Evolutionary conservation across 2,888 invertebrate species (phyloP).

Genomic region (Opisthograptis luteolata): DNA sequence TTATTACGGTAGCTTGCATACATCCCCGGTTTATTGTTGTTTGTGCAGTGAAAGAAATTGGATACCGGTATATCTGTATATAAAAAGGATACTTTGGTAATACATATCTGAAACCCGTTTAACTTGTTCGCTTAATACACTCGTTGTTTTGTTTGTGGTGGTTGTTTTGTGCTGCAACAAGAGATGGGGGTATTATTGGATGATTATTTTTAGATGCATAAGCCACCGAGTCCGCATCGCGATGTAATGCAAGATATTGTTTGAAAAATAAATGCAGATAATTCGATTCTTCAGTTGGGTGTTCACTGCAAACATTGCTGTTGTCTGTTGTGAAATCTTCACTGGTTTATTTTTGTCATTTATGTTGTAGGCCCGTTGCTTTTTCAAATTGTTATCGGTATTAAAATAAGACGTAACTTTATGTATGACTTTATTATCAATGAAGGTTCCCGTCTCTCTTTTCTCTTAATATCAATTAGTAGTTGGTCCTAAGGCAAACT

Average conservation of each 20-base stretch:
- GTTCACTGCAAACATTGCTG: not conserved
- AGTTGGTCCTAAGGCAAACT: too few species aligned
- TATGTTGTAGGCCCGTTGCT: too few species aligned
- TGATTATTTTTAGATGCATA: slow-evolving; percentile 13
- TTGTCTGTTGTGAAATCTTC: too few species aligned
- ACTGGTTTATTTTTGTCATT: too few species aligned
- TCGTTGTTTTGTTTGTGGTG: slow-evolving; percentile 43
- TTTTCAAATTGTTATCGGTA: too few species aligned
- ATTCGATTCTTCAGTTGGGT: not conserved
- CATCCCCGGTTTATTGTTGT: slow-evolving; percentile 59
- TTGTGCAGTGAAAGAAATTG: slow-evolving; percentile 67
- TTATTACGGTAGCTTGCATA: slow-evolving; percentile 64
- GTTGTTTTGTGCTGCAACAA: slow-evolving; percentile 48
- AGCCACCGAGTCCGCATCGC: not conserved
- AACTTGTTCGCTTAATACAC: slow-evolving; percentile 58
- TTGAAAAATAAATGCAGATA: not conserved
- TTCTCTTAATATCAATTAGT: too few species aligned
- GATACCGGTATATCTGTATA: slow-evolving; percentile 55
- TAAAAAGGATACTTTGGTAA: slow-evolving; percentile 59
- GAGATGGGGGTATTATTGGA: slow-evolving; percentile 36
- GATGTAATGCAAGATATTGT: not conserved
- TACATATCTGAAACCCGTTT: slow-evolving; percentile 61
- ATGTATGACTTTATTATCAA: too few species aligned
- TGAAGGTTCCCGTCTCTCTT: too few species aligned
- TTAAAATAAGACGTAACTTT: too few species aligned